These are phyloP conservation scores for Drosophila putrida DNA, from an alignment of 2,888 invertebrate genomes.

Conservation along the genomic window DNA sequence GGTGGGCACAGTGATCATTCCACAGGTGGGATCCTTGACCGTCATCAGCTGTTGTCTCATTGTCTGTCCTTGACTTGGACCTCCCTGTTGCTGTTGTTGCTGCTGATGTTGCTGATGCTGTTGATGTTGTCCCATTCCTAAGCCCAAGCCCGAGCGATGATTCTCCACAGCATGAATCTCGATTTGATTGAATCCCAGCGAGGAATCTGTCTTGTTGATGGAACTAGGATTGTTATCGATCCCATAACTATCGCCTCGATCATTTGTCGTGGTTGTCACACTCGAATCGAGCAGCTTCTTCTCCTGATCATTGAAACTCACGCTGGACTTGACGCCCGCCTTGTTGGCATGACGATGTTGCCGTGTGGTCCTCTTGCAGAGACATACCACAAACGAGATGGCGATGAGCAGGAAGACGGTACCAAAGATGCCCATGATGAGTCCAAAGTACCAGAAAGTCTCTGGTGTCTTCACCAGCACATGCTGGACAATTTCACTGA, in stretches of 20 bases:
- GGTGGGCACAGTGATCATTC: slow-evolving; percentile 81
- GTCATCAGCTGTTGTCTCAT: slow-evolving; percentile 81
- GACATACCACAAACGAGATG: slow-evolving; percentile 88
- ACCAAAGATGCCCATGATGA: slow-evolving; percentile 90
- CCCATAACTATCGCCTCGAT: slow-evolving; percentile 88
- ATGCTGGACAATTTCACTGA: slow-evolving; percentile 88
- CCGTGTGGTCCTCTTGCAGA: slow-evolving; percentile 86
- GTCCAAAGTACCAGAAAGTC: slow-evolving; percentile 91
- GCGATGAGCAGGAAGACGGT: slow-evolving; percentile 88
- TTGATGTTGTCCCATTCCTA: slow-evolving; percentile 40
- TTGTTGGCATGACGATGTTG: slow-evolving; percentile 87
- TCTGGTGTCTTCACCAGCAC: slow-evolving; percentile 88
- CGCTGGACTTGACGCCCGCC: slow-evolving; percentile 90
- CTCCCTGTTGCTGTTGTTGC: slow-evolving; percentile 60
- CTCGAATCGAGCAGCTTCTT: slow-evolving; percentile 94
- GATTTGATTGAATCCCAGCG: slow-evolving; percentile 88
- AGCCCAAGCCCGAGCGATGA: slow-evolving; percentile 75
- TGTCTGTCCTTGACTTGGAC: slow-evolving; percentile 52
- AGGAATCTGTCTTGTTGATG: slow-evolving; percentile 85
- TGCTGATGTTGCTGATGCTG: slow-evolving; percentile 53
- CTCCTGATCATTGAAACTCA: slow-evolving; percentile 95
- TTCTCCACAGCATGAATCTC: slow-evolving; percentile 88
- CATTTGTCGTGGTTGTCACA: slow-evolving; percentile 90
- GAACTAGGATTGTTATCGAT: slow-evolving; percentile 88
- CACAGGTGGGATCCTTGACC: slow-evolving; percentile 82